Base-by-base conservation (phyloP, 2,113 vertebrate genomes). In the Pelecanus crispus region DNA sequence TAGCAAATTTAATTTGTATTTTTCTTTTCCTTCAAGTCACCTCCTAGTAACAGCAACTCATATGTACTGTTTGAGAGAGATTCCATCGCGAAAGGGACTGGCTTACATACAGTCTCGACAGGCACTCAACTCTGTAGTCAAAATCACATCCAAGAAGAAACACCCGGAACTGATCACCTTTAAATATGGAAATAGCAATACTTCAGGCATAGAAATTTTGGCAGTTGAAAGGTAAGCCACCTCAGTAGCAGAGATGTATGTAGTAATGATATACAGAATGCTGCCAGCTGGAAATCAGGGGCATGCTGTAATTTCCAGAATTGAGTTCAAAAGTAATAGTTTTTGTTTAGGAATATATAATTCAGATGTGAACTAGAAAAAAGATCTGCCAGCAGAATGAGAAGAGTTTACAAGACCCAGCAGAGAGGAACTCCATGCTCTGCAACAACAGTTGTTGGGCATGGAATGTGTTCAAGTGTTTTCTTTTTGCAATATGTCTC, bases 81-180 rank as follows among this genome's bases (percentile, higher is more conserved):
- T 99, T 86, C 98, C 98, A 16, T 98, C 99, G 1, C 98, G 98
- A 71, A 99, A 99, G 95, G 99, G 99, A 66, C 98, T 99, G 62
- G 98, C 99, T 94, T 99, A 99, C 93, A 99, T 99, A 97, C 99
- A 99, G 85, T 99, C 99, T 96, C 98, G 99, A 74, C 99, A 99
- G 94, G 99, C 99, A 12, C 98, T 99, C 67, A 99, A 98, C 98
- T 99, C 99, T 4, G 99, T 99, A 92, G 99, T 99, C 95, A 99
- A 99, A 98, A 99, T 99, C 96, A 99, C 99, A 28, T 99, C 99
- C 53, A 99, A 99, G 97, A 99, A 99, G 98, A 99, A 99, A 95
- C 99, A 99, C 92, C 99, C 99, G 1, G 99, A 99, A 92, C 98
- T 99, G 61, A 99, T 99, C 95, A 99, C 99, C 1, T 99, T 99